Evolutionary conservation across 2,797 vertebrate genomes (phyloP), one percentile per base, ranked within the genome.

Genomic region (Arrhamphus sclerolepis): DNA sequence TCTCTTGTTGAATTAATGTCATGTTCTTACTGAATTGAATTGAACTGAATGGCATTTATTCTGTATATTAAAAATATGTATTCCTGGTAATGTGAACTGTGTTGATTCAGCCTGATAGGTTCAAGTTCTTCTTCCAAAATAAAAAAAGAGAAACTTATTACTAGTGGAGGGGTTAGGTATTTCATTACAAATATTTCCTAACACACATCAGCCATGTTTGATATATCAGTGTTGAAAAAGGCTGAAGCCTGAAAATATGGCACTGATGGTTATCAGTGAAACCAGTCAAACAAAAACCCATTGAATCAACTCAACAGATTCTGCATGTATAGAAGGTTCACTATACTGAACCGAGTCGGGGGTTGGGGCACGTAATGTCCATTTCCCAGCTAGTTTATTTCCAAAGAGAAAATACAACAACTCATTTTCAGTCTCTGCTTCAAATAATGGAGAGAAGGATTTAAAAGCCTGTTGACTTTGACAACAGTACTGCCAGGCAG

Each of bases 201-300:
- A 10, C 31, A 9, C 2, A 34, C 31, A 34, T 34, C 8, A 34
- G 13, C 31, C 8, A 34, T 10, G 13, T 34, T 34, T 34, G 8
- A 34, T 34, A 34, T 3, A 34, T 34, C 10, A 34, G 10, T 34
- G 31, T 10, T 34, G 31, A 10, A 10, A 34, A 34, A 71, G 42
- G 52, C 41, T 41, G 26, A 59, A 16, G 41, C 9, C 8, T 61
- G 47, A 62, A 67, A 66, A 56, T 39, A 17, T 41, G 20, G 22
- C 41, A 19, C 26, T 5, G 77, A 82, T 75, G 6, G 43, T 66
- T 58, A 83, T 78, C 65, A 64, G 55, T 66, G 64, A 80, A 59
- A 72, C 69, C 54, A 44, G 42, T 44, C n/a, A 67, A 84, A 82
- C 68, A 70, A 74, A 66, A 70, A n/a, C 16, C 54, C 61, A 38